These are phyloP conservation scores for Malthinus flaveolus DNA, from an alignment of 2,888 invertebrate species.

Conservation along the genomic window DNA sequence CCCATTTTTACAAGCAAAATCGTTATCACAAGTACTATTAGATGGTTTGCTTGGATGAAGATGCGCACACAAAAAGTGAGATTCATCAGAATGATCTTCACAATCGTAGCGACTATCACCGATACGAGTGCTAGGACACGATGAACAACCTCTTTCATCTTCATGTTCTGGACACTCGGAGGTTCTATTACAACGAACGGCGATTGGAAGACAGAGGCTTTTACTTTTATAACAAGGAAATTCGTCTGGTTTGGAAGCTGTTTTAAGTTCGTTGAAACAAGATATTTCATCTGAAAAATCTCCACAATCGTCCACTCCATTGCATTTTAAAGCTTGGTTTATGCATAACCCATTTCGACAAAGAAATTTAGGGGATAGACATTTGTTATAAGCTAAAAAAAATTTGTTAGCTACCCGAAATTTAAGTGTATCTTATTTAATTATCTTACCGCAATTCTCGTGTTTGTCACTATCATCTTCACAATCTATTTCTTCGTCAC, in stretches of 20 bases:
- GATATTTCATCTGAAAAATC: constrained; percentile 60
- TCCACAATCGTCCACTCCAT: constrained; percentile 62
- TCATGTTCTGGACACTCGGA: constrained; percentile 73
- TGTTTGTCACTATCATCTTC: constrained; percentile 74
- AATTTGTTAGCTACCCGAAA: background rate
- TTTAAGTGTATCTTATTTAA: constrained; percentile 10
- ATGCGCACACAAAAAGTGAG: constrained; percentile 44
- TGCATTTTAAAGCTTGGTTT: constrained; percentile 59
- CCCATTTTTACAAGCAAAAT: constrained; percentile 61
- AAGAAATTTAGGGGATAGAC: constrained; percentile 51
- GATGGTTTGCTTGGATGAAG: background rate
- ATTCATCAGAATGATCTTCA: constrained; percentile 74
- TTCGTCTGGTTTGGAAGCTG: constrained; percentile 55
- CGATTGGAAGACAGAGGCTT: constrained; percentile 58
- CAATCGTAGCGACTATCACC: constrained; percentile 70
- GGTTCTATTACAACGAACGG: constrained; percentile 60
- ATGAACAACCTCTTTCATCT: constrained; percentile 61
- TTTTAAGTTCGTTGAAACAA: constrained; percentile 46
- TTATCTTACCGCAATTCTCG: constrained; percentile 58
- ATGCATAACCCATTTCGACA: constrained; percentile 62
- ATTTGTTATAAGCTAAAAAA: constrained; percentile 45
- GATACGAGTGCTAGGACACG: constrained; percentile 59
- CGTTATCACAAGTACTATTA: constrained; percentile 49
- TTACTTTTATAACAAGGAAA: constrained; percentile 57
- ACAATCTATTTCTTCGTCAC: constrained; percentile 78